Conservation (phyloP, 2,113 vertebrate species). For the Peucedramus taeniatus region DNA sequence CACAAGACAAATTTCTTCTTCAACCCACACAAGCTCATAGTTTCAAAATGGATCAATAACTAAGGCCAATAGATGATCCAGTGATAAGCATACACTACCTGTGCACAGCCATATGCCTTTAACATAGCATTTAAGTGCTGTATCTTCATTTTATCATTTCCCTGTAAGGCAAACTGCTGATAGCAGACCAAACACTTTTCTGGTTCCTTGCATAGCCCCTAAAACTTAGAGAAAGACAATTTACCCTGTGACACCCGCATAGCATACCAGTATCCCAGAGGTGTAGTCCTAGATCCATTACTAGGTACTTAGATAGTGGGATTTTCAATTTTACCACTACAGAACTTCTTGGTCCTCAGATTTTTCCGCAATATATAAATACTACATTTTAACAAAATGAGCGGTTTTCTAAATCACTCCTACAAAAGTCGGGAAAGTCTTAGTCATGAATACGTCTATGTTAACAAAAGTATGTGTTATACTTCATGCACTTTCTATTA, state of each 20-base stretch:
- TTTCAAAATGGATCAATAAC: not conserved
- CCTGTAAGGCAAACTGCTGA: not conserved
- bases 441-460: not conserved
- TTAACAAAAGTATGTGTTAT: not conserved
- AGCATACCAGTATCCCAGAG: not conserved
- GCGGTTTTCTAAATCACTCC: not conserved
- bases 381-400: not conserved
- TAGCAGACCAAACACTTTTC: not conserved
- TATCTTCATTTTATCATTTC: not conserved
- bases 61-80: not conserved
- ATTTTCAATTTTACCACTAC: not conserved
- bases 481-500: not conserved
- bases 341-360: not conserved
- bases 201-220: not conserved
- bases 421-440: not conserved
- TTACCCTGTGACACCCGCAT: not conserved
- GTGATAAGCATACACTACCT: not conserved
- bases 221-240: not conserved
- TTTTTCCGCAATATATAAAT: not conserved
- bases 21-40: not conserved
- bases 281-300: not conserved
- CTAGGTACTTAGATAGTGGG: not conserved
- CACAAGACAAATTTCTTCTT: not conserved
- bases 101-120: not conserved
- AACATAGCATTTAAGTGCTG: not conserved